phyloP scores from a whole-genome alignment of 2,113 vertebrate genomes.

The Psittacara wagleri region DNA sequence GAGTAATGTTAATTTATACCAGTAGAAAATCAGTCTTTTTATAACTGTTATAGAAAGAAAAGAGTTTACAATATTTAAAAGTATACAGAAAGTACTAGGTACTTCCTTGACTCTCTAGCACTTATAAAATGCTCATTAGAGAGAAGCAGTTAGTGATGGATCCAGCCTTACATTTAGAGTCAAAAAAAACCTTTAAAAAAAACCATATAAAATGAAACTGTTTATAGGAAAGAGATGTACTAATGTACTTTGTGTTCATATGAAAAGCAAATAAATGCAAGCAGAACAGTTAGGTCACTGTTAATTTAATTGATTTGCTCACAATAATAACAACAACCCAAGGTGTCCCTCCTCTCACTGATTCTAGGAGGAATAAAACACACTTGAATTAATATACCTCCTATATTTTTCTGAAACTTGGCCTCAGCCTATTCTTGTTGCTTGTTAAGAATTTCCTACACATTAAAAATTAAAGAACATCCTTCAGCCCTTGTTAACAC shows the following conservation, averaged over 20 bases:
- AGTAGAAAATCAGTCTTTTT: background rate
- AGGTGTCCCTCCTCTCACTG: background rate
- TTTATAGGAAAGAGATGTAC: constrained; percentile 15
- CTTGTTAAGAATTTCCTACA: background rate
- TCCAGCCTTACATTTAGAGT: background rate
- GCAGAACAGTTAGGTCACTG: background rate
- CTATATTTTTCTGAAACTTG: background rate
- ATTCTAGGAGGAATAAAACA: background rate
- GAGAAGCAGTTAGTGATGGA: background rate
- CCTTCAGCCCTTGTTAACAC: background rate
- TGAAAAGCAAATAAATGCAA: constrained; percentile 2
- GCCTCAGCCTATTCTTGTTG: background rate
- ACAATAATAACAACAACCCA: background rate
- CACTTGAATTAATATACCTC: background rate
- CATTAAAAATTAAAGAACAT: background rate
- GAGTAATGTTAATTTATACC: background rate
- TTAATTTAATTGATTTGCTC: background rate
- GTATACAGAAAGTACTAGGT: background rate
- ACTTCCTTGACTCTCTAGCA: background rate
- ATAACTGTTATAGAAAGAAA: background rate
- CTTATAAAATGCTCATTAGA: background rate
- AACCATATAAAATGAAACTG: background rate
- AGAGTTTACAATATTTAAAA: background rate
- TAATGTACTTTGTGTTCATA: background rate
- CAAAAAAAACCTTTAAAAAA: background rate